Conservation (phyloP, 2,113 vertebrate species). For the Dendropsophus ebraccatus region DNA sequence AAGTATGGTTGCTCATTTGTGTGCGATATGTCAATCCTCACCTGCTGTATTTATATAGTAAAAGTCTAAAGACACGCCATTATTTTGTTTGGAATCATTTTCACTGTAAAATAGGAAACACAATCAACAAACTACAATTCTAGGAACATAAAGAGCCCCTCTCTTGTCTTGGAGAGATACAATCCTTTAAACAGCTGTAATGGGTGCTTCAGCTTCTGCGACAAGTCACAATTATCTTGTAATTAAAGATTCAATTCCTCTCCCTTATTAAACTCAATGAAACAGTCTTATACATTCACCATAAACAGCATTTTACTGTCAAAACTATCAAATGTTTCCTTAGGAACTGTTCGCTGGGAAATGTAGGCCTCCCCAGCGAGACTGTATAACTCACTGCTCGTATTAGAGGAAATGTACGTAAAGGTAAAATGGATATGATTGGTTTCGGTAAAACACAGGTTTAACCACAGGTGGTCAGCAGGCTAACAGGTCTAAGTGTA, state of each 20-base stretch:
- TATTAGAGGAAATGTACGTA: background rate
- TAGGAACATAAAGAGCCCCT: conserved; percentile 54
- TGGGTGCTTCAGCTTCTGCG: conserved; percentile 72
- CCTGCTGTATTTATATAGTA: conserved; percentile 1
- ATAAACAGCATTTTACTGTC: conserved; percentile 58
- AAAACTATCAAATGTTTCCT: conserved; percentile 62
- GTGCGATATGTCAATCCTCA: background rate
- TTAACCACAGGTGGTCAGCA: background rate
- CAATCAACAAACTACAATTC: conserved; percentile 21
- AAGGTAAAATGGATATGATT: background rate
- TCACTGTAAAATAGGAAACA: conserved; percentile 41
- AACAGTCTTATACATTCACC: conserved; percentile 70
- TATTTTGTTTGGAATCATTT: conserved; percentile 37
- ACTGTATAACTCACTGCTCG: background rate
- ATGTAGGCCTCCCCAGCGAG: conserved; percentile 54
- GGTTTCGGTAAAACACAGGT: background rate
- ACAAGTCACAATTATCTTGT: conserved; percentile 83
- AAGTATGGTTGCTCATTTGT: background rate
- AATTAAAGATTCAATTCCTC: conserved; percentile 74
- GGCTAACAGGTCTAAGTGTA: background rate
- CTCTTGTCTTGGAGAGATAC: conserved; percentile 70
- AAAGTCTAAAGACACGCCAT: background rate
- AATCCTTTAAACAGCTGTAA: conserved; percentile 70
- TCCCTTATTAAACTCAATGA: conserved; percentile 80
- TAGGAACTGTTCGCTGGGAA: conserved; percentile 65